These are phyloP conservation scores for Teleopsis dalmanni DNA, from an alignment of 1,140 invertebrate genomes.

Conservation along the genomic window DNA sequence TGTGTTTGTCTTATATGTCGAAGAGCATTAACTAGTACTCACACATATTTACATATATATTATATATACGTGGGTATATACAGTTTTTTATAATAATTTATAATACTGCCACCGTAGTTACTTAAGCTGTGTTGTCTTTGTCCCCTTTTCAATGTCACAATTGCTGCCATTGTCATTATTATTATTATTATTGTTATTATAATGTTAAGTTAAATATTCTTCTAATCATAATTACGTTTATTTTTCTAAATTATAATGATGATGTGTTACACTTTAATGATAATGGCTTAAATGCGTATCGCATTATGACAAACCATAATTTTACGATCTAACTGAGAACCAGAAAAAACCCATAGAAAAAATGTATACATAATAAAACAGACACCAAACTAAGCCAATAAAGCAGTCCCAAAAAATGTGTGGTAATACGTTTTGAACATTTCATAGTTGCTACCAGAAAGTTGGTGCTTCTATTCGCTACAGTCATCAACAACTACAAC, in stretches of 20 bases:
- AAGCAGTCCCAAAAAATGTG: background rate
- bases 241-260: conserved; percentile 3
- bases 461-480: background rate
- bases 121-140: too few species aligned
- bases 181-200: too few species aligned
- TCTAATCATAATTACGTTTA: conserved; percentile 6
- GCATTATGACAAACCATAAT: conserved; percentile 7
- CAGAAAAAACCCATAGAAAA: background rate
- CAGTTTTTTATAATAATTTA: too few species aligned
- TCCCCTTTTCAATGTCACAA: too few species aligned
- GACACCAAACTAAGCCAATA: conserved; percentile 2
- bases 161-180: too few species aligned
- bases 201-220: too few species aligned
- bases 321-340: conserved; percentile 11
- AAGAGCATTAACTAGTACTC: too few species aligned
- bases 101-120: too few species aligned
- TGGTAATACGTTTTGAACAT: background rate
- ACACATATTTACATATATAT: too few species aligned
- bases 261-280: conserved; percentile 5
- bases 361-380: background rate
- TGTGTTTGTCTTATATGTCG: too few species aligned
- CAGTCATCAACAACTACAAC: background rate
- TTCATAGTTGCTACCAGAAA: background rate
- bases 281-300: conserved; percentile 11
- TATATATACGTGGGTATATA: too few species aligned